Base-by-base conservation (phyloP, 2,888 invertebrate genomes). In the Drosophila setosimentum region DNA sequence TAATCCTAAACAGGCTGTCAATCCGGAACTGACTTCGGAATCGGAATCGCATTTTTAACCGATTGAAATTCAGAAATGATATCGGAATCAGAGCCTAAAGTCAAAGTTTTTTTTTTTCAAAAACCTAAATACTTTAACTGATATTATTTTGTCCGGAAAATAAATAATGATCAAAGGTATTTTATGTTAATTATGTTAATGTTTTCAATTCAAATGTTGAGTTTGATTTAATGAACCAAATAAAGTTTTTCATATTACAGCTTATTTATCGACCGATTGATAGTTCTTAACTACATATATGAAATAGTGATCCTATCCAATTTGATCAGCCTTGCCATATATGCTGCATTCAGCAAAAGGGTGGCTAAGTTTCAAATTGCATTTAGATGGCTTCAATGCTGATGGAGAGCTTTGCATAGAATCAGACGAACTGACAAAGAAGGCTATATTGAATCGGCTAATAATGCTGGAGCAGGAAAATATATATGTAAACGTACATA, bases 41-140 rank as follows among this genome's bases (percentile, higher is more conserved):
- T 18, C 8, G 37, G 18, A 8, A 37, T 8, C 18, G 2, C 3
- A 8, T 18, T 37, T 8, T 37, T 18, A 8, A n/a, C 0, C 18
- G 3, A 37, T 16, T 21, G 3, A 16, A 21, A 45, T 45, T 45
- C 7, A 21, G 21, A 3, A 21, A 45, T 7, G 13, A 45, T 16
- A 13, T 45, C 13, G 45, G 2, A 24, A 21, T 7, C 7, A 21
- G 42, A 21, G 10, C 6, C 33, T 6, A 6, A 35, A 35, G 13
- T 5, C 16, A 16, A 35, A 2, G 1, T 35, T 5, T 35, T 35
- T 16, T 16, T 16, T 35, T 16, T 16, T 16, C 16, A 35, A 35
- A 0, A 35, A 35, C 2, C 33, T 0, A 6, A 35, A 16, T 6
- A 16, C 2, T 16, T 5, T 0, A 35, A n/a, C 4, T n/a, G n/a